Conservation (phyloP, 2,113 vertebrate species). For the Myrmophylax atrothorax region DNA sequence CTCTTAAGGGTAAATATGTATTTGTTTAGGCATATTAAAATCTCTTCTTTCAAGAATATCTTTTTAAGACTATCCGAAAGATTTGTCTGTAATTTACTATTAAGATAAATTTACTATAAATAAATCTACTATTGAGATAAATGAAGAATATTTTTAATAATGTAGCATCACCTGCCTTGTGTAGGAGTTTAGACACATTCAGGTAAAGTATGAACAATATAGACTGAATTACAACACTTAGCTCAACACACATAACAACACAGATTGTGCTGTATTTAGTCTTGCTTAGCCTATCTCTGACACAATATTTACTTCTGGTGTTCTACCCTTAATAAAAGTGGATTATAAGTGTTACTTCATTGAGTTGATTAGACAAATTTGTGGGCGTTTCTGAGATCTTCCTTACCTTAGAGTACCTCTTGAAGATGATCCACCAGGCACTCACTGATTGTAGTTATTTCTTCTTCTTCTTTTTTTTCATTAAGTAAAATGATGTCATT, state of each 20-base stretch:
- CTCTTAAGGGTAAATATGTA: not conserved
- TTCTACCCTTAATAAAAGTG: not conserved
- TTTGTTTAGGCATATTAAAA: not conserved
- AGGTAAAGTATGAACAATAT: not conserved
- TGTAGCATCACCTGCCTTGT: not conserved
- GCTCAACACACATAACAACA: not conserved
- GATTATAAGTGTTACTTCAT: not conserved
- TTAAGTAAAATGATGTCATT: not conserved
- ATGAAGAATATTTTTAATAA: not conserved
- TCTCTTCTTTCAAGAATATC: not conserved
- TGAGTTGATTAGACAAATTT: not conserved
- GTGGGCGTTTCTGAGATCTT: not conserved
- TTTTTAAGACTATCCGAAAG: not conserved
- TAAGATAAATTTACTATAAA: not conserved
- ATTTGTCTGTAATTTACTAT: not conserved
- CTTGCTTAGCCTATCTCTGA: not conserved
- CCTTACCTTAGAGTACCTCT: not conserved
- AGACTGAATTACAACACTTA: not conserved
- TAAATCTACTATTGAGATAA: not conserved
- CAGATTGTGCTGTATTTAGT: not conserved
- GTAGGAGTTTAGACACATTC: not conserved
- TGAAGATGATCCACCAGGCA: rapidly evolving
- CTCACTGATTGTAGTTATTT: not conserved
- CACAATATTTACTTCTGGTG: not conserved
- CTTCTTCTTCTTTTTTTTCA: not conserved